A percentile compares a stretch with the other conserved stretches of the same genome.
phyloP scores from a whole-genome alignment of 30 jellyfish, hydroid and myxozoan species.

The Nemopilema nomurai region DNA sequence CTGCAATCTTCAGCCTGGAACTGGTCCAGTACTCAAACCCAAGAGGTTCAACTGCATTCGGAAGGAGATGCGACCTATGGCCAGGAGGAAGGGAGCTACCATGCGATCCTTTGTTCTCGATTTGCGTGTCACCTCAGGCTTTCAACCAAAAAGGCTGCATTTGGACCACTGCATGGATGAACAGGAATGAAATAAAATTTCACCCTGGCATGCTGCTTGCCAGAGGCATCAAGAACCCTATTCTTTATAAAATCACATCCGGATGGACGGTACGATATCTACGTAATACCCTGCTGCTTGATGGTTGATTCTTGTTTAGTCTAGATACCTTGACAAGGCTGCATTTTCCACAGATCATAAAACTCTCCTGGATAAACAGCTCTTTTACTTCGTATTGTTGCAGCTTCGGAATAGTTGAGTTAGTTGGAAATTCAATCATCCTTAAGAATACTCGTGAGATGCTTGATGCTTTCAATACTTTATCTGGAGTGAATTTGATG shows the following conservation, averaged over 20 bases:
- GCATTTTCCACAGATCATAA: too few species aligned
- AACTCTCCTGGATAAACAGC: too few species aligned
- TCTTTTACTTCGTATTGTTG: too few species aligned
- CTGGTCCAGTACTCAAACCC: conserved; percentile 27
- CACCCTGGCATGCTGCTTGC: conserved; percentile 3
- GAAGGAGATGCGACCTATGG: conserved; percentile 5
- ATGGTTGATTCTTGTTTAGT: too few species aligned
- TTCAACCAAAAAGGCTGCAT: neutral
- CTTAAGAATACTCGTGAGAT: too few species aligned
- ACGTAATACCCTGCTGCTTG: too few species aligned
- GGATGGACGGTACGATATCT: conserved; percentile 15
- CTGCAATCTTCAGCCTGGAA: conserved; percentile 32
- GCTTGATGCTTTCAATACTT: too few species aligned
- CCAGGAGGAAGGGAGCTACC: conserved; percentile 29
- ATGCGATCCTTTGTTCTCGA: conserved; percentile 18
- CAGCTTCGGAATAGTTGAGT: too few species aligned
- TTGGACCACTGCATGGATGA: conserved; percentile 25
- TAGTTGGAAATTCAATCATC: too few species aligned
- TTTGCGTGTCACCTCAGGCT: conserved; percentile 31
- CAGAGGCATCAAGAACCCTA: neutral
- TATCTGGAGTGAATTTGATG: too few species aligned
- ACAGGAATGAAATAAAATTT: conserved; percentile 4
- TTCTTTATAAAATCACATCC: neutral
- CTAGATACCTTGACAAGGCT: too few species aligned
- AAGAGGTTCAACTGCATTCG: conserved; percentile 4